A percentile compares a stretch with the other conserved stretches of the same genome.
Conservation (phyloP, 2,797 vertebrate species). For the Monodelphis domestica region DNA sequence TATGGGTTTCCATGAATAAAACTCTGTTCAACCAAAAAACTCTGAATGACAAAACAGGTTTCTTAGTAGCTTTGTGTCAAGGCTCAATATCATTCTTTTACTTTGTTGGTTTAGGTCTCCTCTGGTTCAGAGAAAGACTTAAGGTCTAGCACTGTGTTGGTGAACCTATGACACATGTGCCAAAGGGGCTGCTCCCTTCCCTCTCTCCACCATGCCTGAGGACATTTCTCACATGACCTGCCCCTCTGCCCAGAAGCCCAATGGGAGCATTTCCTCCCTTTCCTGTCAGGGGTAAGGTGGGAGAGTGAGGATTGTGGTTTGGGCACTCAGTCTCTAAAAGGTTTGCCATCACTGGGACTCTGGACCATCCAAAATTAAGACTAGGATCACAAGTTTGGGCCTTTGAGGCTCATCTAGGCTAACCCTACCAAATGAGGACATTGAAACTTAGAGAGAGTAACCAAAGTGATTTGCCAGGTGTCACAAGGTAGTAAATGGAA, state of each 20-base stretch:
- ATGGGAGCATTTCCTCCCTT: too few relatives aligned
- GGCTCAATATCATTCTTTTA: background rate
- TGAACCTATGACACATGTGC: too few relatives aligned
- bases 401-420: background rate
- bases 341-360: too few relatives aligned
- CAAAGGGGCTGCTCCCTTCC: too few relatives aligned
- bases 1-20: background rate
- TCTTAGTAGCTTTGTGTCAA: background rate
- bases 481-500: background rate
- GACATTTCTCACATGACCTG: too few relatives aligned
- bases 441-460: background rate
- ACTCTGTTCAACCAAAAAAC: background rate
- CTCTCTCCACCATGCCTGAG: too few relatives aligned
- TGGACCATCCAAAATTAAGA: background rate
- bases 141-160: too few relatives aligned
- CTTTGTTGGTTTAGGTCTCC: background rate
- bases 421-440: background rate
- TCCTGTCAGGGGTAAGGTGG: too few relatives aligned
- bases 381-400: background rate
- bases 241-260: too few relatives aligned
- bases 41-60: background rate
- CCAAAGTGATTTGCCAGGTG: background rate
- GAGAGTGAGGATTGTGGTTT: too few relatives aligned
- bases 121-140: background rate
- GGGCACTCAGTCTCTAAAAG: too few relatives aligned